These are phyloP conservation scores for Pleuronectes platessa DNA, from an alignment of 2,113 vertebrate species.

Conservation along the genomic window DNA sequence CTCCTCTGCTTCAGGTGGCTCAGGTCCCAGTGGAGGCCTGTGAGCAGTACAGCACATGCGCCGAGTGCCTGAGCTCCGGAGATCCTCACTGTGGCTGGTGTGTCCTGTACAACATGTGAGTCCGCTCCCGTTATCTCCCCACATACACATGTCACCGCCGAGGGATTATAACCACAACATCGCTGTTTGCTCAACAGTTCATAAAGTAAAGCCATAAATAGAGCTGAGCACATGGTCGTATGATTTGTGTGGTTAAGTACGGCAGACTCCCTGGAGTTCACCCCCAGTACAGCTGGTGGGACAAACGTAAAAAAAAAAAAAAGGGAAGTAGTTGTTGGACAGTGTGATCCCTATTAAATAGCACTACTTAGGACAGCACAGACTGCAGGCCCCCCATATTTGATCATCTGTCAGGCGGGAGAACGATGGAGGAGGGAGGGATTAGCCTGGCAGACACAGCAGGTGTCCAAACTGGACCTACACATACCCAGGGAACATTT, in stretches of 20 bases:
- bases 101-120: conserved; percentile 93
- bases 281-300: conserved; percentile 52
- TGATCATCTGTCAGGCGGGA: conserved; percentile 31
- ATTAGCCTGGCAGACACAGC: conserved; percentile 62
- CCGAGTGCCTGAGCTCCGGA: conserved; percentile 89
- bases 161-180: conserved; percentile 47
- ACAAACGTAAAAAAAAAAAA: not conserved
- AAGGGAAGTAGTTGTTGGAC: conserved; percentile 45
- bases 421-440: conserved; percentile 47
- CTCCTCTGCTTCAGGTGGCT: conserved; percentile 82
- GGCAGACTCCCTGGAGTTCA: conserved; percentile 36
- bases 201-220: conserved; percentile 24
- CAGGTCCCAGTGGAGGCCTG: conserved; percentile 93
- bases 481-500: conserved; percentile 64
- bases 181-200: conserved; percentile 34
- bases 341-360: conserved; percentile 52
- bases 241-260: conserved; percentile 41
- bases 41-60: conserved; percentile 90
- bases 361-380: conserved; percentile 52
- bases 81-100: conserved; percentile 98
- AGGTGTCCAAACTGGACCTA: conserved; percentile 55
- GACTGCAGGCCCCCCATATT: conserved; percentile 37
- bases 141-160: conserved; percentile 4
- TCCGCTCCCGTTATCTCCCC: conserved; percentile 53
- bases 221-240: conserved; percentile 9